These are phyloP conservation scores for Aphidius gifuensis DNA, from an alignment of 1,140 invertebrate species.

Conservation along the genomic window DNA sequence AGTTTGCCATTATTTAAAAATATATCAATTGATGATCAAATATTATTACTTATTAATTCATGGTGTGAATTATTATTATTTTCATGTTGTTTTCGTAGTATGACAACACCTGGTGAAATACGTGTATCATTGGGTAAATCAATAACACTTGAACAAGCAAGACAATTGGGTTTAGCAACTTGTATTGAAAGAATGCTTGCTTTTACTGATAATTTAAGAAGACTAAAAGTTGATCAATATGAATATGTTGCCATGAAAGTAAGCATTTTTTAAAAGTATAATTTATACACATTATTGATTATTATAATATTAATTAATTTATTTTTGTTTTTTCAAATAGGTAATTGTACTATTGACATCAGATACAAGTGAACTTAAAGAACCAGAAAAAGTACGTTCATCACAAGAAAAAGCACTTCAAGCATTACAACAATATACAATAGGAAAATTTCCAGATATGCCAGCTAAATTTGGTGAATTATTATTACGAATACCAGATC, in stretches of 20 bases:
- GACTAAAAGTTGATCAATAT: slow-evolving; percentile 89
- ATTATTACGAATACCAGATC: slow-evolving; percentile 86
- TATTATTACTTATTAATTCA: slow-evolving; percentile 92
- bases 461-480: slow-evolving; percentile 94
- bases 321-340: slow-evolving; percentile 29
- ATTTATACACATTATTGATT: slow-evolving; percentile 9
- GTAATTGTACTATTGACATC: slow-evolving; percentile 90
- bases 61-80: slow-evolving; percentile 95
- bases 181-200: slow-evolving; percentile 93
- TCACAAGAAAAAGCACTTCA: slow-evolving; percentile 93
- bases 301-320: not conserved
- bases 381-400: slow-evolving; percentile 85
- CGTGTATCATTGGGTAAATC: slow-evolving; percentile 74
- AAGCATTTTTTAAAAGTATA: slow-evolving; percentile 24
- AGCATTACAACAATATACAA: slow-evolving; percentile 87
- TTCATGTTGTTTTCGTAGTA: slow-evolving; percentile 87
- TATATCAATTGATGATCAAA: slow-evolving; percentile 96
- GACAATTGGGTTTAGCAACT: slow-evolving; percentile 67
- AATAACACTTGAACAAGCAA: slow-evolving; percentile 73
- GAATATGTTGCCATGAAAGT: slow-evolving; percentile 96
- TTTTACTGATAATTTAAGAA: slow-evolving; percentile 86
- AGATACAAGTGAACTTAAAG: slow-evolving; percentile 87
- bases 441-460: slow-evolving; percentile 85
- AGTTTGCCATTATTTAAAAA: slow-evolving; percentile 94
- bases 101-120: slow-evolving; percentile 82